Conservation (phyloP, 2,888 invertebrate species). For the Ichneumoninae sp. region DNA sequence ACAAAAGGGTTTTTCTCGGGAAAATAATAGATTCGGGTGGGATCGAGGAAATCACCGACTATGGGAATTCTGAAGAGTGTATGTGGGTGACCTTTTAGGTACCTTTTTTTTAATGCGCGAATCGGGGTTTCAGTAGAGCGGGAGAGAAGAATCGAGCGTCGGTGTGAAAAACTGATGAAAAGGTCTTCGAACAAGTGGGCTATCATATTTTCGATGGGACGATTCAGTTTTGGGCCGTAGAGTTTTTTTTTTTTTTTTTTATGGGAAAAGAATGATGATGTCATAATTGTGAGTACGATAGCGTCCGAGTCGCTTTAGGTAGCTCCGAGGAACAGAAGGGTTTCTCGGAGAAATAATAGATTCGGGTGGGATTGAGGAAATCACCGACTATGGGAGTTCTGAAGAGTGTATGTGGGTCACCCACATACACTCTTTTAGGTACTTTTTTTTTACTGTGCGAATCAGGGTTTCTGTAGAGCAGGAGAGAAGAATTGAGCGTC, state of each 20-base stretch:
- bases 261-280: too few relatives aligned
- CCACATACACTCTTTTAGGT: too few relatives aligned
- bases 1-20: neutral
- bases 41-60: conserved; percentile 11
- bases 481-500: neutral
- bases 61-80: conserved; percentile 19
- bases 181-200: neutral
- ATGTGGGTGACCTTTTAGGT: too few relatives aligned
- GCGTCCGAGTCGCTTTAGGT: too few relatives aligned
- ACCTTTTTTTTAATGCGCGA: neutral
- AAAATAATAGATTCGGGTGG: conserved; percentile 31
- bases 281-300: too few relatives aligned
- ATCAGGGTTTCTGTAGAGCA: neutral
- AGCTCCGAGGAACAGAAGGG: neutral
- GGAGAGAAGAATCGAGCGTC: neutral
- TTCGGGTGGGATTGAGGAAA: conserved; percentile 11
- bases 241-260: too few relatives aligned
- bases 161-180: neutral
- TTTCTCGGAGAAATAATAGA: conserved; percentile 25
- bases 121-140: neutral
- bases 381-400: conserved; percentile 18
- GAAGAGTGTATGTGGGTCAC: neutral
- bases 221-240: too few relatives aligned
- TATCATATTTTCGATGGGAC: neutral
- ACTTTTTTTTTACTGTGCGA: neutral